Evolutionary conservation across 1,140 invertebrate species (phyloP), one percentile per base, ranked within the genome.

Genomic region (Lepidostoma basale): DNA sequence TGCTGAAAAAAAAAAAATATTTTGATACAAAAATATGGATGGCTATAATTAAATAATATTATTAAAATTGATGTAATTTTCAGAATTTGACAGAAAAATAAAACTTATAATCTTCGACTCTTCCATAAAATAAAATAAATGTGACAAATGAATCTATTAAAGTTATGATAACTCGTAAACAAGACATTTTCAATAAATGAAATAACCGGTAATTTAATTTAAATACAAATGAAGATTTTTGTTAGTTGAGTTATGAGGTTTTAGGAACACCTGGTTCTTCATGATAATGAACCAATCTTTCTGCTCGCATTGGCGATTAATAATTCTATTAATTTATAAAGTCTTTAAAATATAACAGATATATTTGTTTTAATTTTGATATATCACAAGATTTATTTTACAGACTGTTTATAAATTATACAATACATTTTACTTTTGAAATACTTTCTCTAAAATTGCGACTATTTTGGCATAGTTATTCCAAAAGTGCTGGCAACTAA

Each of bases 1-100:
- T 22, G 59, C 68, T 73, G 56, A 64, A 69, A 72, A 62, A n/a
- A 36, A 40, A 62, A 62, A 62, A 23, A 60, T 52, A 25, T 52
- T 26, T 22, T 12, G 10, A 23, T 33, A 33, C 5, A 33, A 6
- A 6, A 33, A 33, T 33, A 33, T 33, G 5, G 30, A 33, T 33
- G 30, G n/a, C n/a, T 12, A 33, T 6, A 33, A 33, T 12, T 12
- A 33, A 5, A 33, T 6, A 5, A 6, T 33, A 33, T 33, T 33
- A 6, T 33, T 33, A 33, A 33, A 6, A 33, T 33, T 33, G n/a
- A n/a, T 33, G 30, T 33, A 33, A 6, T 6, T 33, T 5, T 33
- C 6, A 6, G 12, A 33, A 33, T 6, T 33, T 33, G 30, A 5
- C 5, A 33, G 30, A 33, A 33, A 33, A 12, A 6, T 5, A 12